A percentile compares a stretch with the other conserved stretches of the same genome.
These are phyloP conservation scores for Hypolimnas misippus DNA, from an alignment of 2,888 invertebrate genomes.

Conservation along the genomic window DNA sequence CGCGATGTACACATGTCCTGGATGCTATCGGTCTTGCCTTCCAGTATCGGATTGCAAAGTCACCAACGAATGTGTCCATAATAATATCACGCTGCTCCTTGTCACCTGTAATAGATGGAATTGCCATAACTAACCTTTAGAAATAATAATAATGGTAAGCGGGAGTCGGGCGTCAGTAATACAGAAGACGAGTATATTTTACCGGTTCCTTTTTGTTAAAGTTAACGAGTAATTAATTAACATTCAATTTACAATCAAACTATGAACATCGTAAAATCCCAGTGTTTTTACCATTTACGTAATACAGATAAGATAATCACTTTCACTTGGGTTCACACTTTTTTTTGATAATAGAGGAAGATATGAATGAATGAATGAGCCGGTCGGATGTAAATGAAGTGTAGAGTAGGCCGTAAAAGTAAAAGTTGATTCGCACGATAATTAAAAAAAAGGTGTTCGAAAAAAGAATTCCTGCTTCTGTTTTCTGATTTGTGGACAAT, in stretches of 20 bases:
- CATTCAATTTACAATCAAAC: constrained; percentile 1
- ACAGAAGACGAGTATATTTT: background rate
- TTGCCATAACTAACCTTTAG: no score
- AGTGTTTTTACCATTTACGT: constrained; percentile 14
- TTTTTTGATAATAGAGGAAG: constrained; percentile 53
- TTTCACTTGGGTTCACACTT: constrained; percentile 67
- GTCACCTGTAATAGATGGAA: no score
- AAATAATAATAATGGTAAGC: no score
- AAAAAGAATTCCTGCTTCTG: constrained; percentile 5
- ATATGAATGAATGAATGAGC: constrained; percentile 27
- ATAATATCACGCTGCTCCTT: no score
- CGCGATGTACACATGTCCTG: no score
- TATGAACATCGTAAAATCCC: constrained; percentile 3
- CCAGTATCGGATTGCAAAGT: no score
- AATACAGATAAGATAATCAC: constrained; percentile 40
- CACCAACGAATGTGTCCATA: no score
- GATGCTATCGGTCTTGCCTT: no score
- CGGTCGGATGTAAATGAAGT: constrained; percentile 11
- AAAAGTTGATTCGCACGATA: constrained; percentile 31
- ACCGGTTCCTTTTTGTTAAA: background rate
- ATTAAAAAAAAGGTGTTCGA: constrained; percentile 10
- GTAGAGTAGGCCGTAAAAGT: constrained; percentile 26
- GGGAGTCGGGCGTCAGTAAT: no score
- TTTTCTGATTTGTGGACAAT: background rate
- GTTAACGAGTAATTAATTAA: background rate